Conservation (phyloP, 2,113 vertebrate species). For the Campylomormyrus numenius region DNA sequence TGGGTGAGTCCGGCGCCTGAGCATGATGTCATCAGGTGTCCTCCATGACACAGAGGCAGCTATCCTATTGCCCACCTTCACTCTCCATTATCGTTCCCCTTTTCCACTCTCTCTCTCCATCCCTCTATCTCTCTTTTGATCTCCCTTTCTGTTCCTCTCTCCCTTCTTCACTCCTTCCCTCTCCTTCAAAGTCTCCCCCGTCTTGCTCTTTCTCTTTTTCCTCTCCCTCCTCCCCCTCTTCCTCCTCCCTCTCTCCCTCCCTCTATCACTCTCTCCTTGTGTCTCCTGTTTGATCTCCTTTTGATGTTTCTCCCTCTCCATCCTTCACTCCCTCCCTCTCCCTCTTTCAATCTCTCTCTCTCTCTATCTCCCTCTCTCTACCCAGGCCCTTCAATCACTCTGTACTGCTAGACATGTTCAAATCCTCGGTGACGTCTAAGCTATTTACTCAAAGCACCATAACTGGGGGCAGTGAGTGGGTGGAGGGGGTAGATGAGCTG, state of each 20-base stretch:
- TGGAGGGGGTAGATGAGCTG: background rate
- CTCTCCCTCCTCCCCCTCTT: background rate
- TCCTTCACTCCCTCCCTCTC: background rate
- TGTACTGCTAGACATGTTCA: conserved; percentile 18
- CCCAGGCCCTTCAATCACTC: background rate
- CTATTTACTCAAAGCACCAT: background rate
- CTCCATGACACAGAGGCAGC: background rate
- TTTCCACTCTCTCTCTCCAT: background rate
- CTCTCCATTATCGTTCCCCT: background rate
- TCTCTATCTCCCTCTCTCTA: background rate
- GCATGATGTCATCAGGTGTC: background rate
- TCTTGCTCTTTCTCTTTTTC: background rate
- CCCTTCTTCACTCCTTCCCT: background rate
- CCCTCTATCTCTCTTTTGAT: background rate
- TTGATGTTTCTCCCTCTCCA: background rate
- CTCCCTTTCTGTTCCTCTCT: background rate
- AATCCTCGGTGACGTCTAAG: background rate
- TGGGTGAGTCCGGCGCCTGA: background rate
- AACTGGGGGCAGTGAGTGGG: background rate
- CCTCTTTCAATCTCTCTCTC: background rate
- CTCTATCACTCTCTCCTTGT: background rate
- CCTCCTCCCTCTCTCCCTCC: background rate
- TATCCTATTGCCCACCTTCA: background rate
- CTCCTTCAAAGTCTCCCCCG: background rate
- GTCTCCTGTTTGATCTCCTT: background rate